These are phyloP conservation scores for Vesta saturnalis DNA, from an alignment of 2,888 invertebrate species.

Conservation along the genomic window DNA sequence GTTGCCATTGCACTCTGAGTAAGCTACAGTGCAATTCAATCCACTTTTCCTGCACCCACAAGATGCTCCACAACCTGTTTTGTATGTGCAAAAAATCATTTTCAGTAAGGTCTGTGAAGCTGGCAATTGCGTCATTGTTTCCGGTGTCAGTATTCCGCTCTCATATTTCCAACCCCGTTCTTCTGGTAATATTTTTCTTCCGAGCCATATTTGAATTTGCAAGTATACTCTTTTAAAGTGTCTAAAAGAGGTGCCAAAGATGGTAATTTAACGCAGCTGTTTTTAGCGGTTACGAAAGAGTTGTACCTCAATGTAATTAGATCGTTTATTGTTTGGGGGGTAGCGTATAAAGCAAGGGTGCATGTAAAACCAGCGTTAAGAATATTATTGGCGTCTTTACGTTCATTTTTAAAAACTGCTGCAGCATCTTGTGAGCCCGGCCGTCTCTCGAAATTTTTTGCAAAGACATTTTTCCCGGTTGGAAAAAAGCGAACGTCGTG, in stretches of 20 bases:
- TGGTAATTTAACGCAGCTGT: constrained; percentile 33
- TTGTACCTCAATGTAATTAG: constrained; percentile 16
- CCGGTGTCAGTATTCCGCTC: constrained; percentile 11
- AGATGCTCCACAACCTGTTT: neutral
- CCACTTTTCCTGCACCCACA: neutral
- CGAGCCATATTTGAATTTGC: constrained; percentile 26
- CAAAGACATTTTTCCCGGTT: too few relatives aligned
- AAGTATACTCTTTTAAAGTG: constrained; percentile 24
- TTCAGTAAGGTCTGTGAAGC: constrained; percentile 29
- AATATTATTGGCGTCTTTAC: constrained; percentile 22
- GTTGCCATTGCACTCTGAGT: neutral
- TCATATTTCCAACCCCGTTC: constrained; percentile 28
- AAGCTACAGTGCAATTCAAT: neutral
- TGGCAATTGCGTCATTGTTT: constrained; percentile 20
- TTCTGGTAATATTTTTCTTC: constrained; percentile 25
- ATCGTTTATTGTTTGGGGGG: neutral
- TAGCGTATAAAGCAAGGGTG: constrained; percentile 2
- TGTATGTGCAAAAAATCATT: constrained; percentile 26
- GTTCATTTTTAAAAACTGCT: constrained; percentile 14
- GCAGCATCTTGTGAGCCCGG: neutral
- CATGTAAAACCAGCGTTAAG: constrained; percentile 13
- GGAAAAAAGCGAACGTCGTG: too few relatives aligned
- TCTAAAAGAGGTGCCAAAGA: constrained; percentile 29
- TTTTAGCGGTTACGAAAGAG: constrained; percentile 30
- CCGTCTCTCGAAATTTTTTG: too few relatives aligned